These are phyloP conservation scores for Drosophila subquinaria DNA, from an alignment of 2,888 invertebrate species.

Conservation along the genomic window DNA sequence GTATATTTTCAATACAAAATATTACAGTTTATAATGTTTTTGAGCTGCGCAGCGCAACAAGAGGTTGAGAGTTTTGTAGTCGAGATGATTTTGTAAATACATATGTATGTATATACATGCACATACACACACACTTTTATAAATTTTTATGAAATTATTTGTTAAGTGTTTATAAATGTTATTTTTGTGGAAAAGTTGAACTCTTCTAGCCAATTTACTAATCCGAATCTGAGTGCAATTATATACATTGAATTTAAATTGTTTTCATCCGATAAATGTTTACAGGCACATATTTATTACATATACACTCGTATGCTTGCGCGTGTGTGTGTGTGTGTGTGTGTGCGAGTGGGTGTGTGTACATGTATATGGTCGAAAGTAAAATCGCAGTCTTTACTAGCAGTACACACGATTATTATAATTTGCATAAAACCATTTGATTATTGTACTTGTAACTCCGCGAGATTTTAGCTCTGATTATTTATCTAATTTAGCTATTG, in stretches of 20 bases:
- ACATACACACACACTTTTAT: constrained; percentile 31
- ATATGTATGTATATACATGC: constrained; percentile 33
- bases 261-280: constrained; percentile 28
- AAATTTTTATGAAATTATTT: constrained; percentile 19
- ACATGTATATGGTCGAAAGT: constrained; percentile 32
- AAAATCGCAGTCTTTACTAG: constrained; percentile 26
- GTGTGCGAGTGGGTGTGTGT: constrained; percentile 9
- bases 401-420: constrained; percentile 8
- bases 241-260: constrained; percentile 19
- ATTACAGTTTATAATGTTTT: constrained; percentile 45
- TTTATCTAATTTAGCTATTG: constrained; percentile 26
- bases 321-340: not conserved
- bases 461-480: constrained; percentile 14
- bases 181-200: constrained; percentile 14
- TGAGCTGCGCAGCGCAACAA: constrained; percentile 61
- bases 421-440: constrained; percentile 16
- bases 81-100: constrained; percentile 33
- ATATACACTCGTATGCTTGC: not conserved
- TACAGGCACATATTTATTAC: constrained; percentile 22
- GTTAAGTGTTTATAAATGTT: constrained; percentile 11
- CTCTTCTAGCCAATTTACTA: constrained; percentile 6
- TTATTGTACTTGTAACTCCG: constrained; percentile 11
- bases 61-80: constrained; percentile 50
- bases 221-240: constrained; percentile 4
- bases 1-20: constrained; percentile 23